Evolutionary conservation across 2,113 vertebrate genomes (phyloP).

Genomic region (Narcine bancroftii): DNA sequence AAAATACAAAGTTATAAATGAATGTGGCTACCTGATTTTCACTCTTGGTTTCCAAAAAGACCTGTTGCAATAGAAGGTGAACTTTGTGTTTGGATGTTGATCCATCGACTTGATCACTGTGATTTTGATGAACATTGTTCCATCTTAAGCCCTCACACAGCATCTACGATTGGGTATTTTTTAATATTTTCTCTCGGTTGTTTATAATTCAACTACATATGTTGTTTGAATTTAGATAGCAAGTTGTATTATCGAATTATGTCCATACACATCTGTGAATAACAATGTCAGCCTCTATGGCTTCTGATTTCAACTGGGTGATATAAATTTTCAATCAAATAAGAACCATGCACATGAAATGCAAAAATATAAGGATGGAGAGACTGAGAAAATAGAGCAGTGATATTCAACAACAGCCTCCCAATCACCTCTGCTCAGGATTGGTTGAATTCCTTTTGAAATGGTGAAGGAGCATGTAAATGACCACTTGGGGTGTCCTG

Average conservation of each 20-base stretch:
- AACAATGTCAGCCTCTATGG: background rate
- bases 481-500: background rate
- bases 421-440: background rate
- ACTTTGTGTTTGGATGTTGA: background rate
- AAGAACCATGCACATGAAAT: background rate
- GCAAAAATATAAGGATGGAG: background rate
- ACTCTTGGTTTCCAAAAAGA: background rate
- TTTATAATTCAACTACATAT: background rate
- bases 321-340: background rate
- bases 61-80: background rate
- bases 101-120: background rate
- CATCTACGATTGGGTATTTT: background rate
- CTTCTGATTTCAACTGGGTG: background rate
- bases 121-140: background rate
- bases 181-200: background rate
- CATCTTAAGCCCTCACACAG: background rate
- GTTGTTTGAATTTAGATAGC: background rate
- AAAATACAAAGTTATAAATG: background rate
- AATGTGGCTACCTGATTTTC: background rate
- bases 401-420: background rate
- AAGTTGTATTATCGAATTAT: background rate
- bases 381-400: background rate
- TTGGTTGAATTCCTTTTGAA: background rate
- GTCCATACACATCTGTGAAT: background rate
- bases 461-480: background rate